Conservation (phyloP, 2,113 vertebrate species). For the Octodon degus region DNA sequence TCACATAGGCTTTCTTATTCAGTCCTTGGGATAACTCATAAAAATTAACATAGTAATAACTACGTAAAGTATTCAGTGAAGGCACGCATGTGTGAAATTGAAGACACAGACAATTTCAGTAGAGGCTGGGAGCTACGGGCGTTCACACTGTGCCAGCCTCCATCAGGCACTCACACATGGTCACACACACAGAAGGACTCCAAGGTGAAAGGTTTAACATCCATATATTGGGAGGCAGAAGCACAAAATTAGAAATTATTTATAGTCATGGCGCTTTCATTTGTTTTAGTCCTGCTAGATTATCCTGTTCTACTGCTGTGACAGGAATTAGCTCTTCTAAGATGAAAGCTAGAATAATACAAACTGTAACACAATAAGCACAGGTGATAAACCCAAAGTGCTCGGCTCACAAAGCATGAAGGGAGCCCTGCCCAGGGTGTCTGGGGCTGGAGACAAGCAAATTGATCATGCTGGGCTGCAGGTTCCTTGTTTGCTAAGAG, state of each 20-base stretch:
- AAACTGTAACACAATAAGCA: not conserved
- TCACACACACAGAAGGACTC: not conserved
- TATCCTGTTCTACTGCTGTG: not conserved
- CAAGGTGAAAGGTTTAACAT: not conserved
- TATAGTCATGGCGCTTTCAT: not conserved
- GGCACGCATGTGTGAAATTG: not conserved
- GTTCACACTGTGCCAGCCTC: rapidly evolving
- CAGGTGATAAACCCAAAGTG: rapidly evolving
- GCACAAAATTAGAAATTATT: not conserved
- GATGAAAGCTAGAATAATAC: not conserved
- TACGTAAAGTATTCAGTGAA: not conserved
- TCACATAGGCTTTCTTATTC: not conserved
- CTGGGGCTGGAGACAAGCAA: not conserved
- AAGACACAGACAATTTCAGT: not conserved
- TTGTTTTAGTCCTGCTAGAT: not conserved
- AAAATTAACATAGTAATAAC: constrained; percentile 26
- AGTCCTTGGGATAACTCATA: not conserved
- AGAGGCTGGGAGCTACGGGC: not conserved
- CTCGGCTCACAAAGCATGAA: not conserved
- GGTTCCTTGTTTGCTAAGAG: not conserved
- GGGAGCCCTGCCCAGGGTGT: not conserved
- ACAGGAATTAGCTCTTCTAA: not conserved
- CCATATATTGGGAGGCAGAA: not conserved
- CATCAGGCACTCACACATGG: not conserved
- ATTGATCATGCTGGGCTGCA: not conserved